A percentile compares a stretch with the other conserved stretches of the same genome.
phyloP scores from a whole-genome alignment of 2,888 invertebrate genomes.

The Arenicola marina region DNA sequence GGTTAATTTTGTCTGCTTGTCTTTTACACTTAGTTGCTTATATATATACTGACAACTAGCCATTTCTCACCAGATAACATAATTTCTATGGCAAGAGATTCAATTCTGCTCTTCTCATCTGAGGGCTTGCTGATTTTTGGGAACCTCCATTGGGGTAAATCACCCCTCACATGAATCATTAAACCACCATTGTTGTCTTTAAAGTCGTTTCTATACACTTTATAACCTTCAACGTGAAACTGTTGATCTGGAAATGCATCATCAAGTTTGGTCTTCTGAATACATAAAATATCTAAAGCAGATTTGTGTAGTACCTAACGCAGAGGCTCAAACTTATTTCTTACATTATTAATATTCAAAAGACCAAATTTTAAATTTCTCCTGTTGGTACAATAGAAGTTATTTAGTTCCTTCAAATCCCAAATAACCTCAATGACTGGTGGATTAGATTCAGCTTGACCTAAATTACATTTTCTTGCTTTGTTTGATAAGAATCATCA shows the following conservation, averaged over 20 bases:
- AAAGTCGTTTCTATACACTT: not conserved
- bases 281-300: slow-evolving; percentile 7
- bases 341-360: slow-evolving; percentile 18
- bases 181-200: not conserved
- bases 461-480: too few relatives aligned
- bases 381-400: too few relatives aligned
- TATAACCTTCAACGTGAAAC: slow-evolving; percentile 11
- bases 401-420: too few relatives aligned
- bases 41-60: not conserved
- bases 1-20: not conserved
- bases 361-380: slow-evolving; percentile 8
- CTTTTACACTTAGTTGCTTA: not conserved
- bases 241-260: not conserved
- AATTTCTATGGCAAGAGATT: not conserved
- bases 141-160: not conserved
- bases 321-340: slow-evolving; percentile 13
- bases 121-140: not conserved
- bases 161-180: not conserved
- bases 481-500: too few relatives aligned
- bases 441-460: too few relatives aligned
- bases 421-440: too few relatives aligned
- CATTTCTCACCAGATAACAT: not conserved
- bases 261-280: slow-evolving; percentile 18
- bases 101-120: not conserved
- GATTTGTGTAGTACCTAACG: slow-evolving; percentile 1